Base-by-base conservation (phyloP, 2,797 vertebrate species). In the Enteromius unitaeniatus region DNA sequence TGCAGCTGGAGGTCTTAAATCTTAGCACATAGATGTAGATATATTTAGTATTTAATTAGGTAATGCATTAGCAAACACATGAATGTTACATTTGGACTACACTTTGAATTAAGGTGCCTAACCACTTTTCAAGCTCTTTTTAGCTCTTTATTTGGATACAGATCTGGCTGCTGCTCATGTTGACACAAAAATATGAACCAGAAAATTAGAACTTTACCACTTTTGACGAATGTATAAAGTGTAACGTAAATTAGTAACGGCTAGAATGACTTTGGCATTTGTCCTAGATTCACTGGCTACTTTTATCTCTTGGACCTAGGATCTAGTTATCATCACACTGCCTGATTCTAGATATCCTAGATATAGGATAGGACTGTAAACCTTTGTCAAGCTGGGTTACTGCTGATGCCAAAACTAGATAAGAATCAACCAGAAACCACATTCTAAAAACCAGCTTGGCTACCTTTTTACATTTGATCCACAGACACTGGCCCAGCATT, bases 31-130 rank as follows among this genome's bases (percentile, higher is more conserved):
- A 15, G 2, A 82, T 23, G 15, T 34, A 28, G 4, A 15, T 68
- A 21, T 58, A 60, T 31, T 65, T 21, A 49, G 19, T 49, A 51
- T 70, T 62, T 17, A 77, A 47, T 82, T 26, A 49, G 26, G 34
- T 78, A 81, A 80, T 75, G 60, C 47, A 64, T 45, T 58, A 40
- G 67, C 83, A 67, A 28, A 53, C 45, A 15, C 49, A n/a, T 34
- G 17, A 47, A 58, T 28, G 26, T 81, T 47, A 8, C 51, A 37
- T 17, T 13, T 47, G 73, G 31, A 55, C 31, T 15, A 37, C 2
- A 2, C 7, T 23, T 34, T 40, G 17, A 23, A 42, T 55, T 15
- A 14, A 23, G 21, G 8, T n/a, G 51, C 47, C 23, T 49, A 65
- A 51, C 13, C 80, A 74, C 6, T 42, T 81, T 62, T 65, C 11